Evolutionary conservation across 2,888 invertebrate genomes (phyloP), one percentile per base, ranked within the genome.

Genomic region (Trilocha varians): DNA sequence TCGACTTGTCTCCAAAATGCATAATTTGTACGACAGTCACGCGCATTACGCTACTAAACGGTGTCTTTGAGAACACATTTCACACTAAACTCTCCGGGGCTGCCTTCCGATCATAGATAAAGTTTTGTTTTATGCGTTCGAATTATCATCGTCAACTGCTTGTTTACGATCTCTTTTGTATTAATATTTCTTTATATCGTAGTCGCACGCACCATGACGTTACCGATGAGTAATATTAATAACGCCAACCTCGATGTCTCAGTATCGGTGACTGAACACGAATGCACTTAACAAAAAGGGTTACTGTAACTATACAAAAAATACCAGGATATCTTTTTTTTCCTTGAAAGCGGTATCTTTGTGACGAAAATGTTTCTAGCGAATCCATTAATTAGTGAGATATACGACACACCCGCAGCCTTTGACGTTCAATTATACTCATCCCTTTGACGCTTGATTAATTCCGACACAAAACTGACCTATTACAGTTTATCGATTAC

Each of bases 21-120:
- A 84, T 83, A 80, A 84, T 85, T 83, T 78, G 84, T 84, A 84
- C 68, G 67, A 66, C 68, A 78, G 84, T 82, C 84, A 84, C 84
- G 83, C 82, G 82, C 75, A 72, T 74, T 73, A 78, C 69, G 78
- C 73, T 79, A 78, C 83, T 84, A 85, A 84, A 85, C 76, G 82
- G 83, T 84, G 83, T 82, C 80, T 78, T 70, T 71, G 65, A 70
- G 76, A 82, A 82, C 78, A 83, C 83, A 82, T 82, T 85, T 83
- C 80, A 84, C 83, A 83, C 82, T 82, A 74, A 78, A 79, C 73
- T 74, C 75, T 65, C 66, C 65, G 59, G 69, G 76, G 75, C 69
- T 71, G 68, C 74, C 62, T 62, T 68, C 59, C 61, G 80, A 83
- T 84, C 66, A 65, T 72, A 79, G 84, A 84, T 84, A 84, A 77